Base-by-base conservation (phyloP, 2,113 vertebrate genomes). In the Tragelaphus imberbis region DNA sequence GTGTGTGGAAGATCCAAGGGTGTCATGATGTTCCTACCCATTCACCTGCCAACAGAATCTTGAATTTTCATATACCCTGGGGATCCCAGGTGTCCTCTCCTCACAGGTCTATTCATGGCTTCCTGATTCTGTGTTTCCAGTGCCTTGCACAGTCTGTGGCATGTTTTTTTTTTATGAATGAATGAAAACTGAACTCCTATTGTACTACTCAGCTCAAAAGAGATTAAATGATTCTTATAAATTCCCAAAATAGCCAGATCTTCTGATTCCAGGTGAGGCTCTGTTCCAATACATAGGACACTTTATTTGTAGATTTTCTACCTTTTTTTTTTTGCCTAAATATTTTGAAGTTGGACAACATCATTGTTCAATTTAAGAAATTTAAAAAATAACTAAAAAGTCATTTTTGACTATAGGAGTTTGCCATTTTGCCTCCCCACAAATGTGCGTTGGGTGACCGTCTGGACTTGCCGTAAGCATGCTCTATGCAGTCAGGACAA, bases 391-490 rank as follows among this genome's bases (percentile, higher is more conserved):
- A 2, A 81, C 55, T 77, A 85, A 79, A 5, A 82, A 89, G 90
- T 84, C 90, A 2, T 95, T 95, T 97, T 96, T 96, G 58, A 90
- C 44, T 95, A 71, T 87, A 97, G 95, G 90, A 97, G 53, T 98
- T 97, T 98, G n/a, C 51, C 95, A 92, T 97, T 98, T 98, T 97
- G n/a, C 19, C 81, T 98, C 79, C 77, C 7, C 87, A 25, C 58
- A 90, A 61, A 96, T 94, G 63, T 82, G 33, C 58, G 88, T 61
- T 93, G 80, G 49, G 61, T 96, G 53, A 98, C 90, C 53, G 88
- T 98, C 94, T 98, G 71, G 84, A 81, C 95, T 97, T 82, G 85
- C 49, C 96, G 68, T 97, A 96, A 97, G 91, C 56, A 96, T 97
- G 96, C 95, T 96, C 90, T 93, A 77, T 94, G 95, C 93, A 96